Evolutionary conservation across 2,888 invertebrate species (phyloP), one percentile per base, ranked within the genome.

Genomic region (Clanis bilineata): DNA sequence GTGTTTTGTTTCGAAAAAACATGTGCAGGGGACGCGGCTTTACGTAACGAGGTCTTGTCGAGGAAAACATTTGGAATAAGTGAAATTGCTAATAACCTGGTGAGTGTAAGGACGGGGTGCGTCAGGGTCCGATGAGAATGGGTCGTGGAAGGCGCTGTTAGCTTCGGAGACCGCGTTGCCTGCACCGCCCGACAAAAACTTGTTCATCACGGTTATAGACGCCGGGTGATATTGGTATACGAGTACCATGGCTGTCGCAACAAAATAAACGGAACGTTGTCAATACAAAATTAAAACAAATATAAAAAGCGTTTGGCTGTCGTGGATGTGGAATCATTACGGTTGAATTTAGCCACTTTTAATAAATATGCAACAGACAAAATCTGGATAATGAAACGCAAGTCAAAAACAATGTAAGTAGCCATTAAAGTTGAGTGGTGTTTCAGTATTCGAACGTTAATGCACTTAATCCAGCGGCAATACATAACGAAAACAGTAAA

Each of bases 171-270:
- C 62, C 0, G 75, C 68, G 41, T 74, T 77, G 1, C 77, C 76
- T 22, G 67, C 70, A 3, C 72, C 76, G 0, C 76, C 79, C 25
- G 95, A 93, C 82, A 99, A 96, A 90, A 97, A 98, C 80, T 97
- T 96, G 70, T 94, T 94, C 91, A 97, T 93, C 71, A 99, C 87
- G 0, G 98, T 98, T 81, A 96, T 96, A 60, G 98, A 96, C 59
- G 96, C 96, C 25, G 99, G 97, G 92, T 98, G 97, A 90, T 97
- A 99, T 82, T 98, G 98, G 88, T 98, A 99, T 59, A 98, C 98
- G 88, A 99, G 96, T 72, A 99, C 95, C 93, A 99, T 94, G 61
- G 99, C 98, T 98, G 88, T 10, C 23, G 15, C n/a, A 25, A 51
- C 15, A 41, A 51, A 41, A 51, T 18, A 51, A 28, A 51, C 4